phyloP scores from a whole-genome alignment of 30 jellyfish, hydroid and myxozoan species.

The Clytia hemisphaerica region DNA sequence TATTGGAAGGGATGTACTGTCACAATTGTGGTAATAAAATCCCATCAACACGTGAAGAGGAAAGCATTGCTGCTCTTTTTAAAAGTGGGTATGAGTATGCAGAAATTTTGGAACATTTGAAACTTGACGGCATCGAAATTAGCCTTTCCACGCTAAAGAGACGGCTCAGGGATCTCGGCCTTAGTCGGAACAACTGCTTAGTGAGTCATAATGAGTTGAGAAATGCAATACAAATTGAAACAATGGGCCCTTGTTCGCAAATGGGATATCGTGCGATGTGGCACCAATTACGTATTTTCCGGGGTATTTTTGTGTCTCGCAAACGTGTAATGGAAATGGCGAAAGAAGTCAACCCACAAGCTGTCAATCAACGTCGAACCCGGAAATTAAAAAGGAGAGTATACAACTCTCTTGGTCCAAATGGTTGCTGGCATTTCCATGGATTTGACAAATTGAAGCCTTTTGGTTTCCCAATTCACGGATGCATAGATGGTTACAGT shows the following conservation, averaged over 20 bases:
- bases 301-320: conserved; percentile 10
- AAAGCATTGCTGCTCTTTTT: conserved; percentile 4
- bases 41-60: background rate
- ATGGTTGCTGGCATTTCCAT: conserved; percentile 40
- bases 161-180: too few species aligned
- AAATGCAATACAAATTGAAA: too few species aligned
- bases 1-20: too few species aligned
- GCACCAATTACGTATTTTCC: background rate
- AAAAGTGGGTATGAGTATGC: too few species aligned
- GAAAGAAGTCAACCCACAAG: conserved; percentile 48
- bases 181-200: too few species aligned
- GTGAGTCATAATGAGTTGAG: background rate
- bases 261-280: conserved; percentile 26
- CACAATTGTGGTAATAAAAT: background rate
- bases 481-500: conserved; percentile 47
- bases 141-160: too few species aligned
- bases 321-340: background rate
- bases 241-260: too few species aligned
- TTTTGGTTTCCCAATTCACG: conserved; percentile 43
- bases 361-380: conserved; percentile 19
- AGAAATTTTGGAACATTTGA: too few species aligned
- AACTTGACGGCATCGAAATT: too few species aligned
- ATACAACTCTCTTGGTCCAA: conserved; percentile 37
- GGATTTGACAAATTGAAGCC: conserved; percentile 46
- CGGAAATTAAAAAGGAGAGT: conserved; percentile 30